Evolutionary conservation across 2,888 invertebrate species (phyloP).

Genomic region (Steromphala cineraria): DNA sequence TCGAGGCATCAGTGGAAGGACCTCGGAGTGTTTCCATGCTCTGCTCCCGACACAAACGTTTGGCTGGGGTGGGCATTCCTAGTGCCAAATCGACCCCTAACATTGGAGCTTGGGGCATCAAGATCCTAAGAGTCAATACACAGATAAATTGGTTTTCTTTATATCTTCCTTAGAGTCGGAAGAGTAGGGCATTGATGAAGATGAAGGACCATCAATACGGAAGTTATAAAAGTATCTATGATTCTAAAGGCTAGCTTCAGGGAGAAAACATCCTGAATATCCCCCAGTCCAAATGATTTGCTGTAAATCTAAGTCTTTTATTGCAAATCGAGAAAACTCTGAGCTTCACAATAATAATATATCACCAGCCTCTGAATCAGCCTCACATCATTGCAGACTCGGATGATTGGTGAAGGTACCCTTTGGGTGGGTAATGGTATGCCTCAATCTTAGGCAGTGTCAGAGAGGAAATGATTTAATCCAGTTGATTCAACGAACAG

Average conservation of each 20-base stretch:
- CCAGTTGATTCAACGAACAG: no score
- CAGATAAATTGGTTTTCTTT: neutral
- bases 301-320: no score
- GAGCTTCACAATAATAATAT: no score
- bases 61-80: conserved; percentile 44
- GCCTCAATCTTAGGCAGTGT: no score
- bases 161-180: neutral
- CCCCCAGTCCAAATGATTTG: neutral
- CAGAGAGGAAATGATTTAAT: no score
- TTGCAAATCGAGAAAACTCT: no score
- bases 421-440: no score
- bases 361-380: no score
- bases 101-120: neutral
- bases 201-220: neutral
- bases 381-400: no score
- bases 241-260: neutral
- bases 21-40: conserved; percentile 46
- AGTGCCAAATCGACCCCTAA: conserved; percentile 27
- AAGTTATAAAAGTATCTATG: neutral
- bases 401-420: no score
- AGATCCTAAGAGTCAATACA: neutral
- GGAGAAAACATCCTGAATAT: neutral
- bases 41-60: conserved; percentile 48
- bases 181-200: neutral
- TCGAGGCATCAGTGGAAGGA: conserved; percentile 39